Percentiles rank a stretch among this genome's conserved stretches.
These are phyloP conservation scores for Temnothorax ravouxi DNA, from an alignment of 2,888 invertebrate species.

Conservation along the genomic window DNA sequence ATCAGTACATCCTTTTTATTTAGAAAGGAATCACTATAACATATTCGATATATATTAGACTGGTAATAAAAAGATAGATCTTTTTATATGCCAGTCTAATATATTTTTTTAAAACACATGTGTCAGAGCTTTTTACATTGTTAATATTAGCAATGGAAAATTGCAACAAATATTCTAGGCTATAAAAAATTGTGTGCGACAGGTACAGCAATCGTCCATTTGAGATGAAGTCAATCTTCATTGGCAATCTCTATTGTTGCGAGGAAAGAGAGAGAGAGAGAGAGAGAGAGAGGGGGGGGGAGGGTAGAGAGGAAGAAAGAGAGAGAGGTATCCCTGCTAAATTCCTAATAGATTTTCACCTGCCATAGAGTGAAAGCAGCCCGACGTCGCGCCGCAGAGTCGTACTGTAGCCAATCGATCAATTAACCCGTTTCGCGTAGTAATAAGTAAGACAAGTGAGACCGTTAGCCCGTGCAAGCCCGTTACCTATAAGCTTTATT, in stretches of 20 bases:
- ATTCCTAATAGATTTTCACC: slow-evolving; percentile 58
- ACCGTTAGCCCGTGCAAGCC: slow-evolving; percentile 45
- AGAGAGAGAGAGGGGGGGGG: too few relatives aligned
- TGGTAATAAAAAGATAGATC: background rate
- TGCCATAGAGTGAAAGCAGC: slow-evolving; percentile 50
- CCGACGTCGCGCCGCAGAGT: slow-evolving; percentile 44
- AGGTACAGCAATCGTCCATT: slow-evolving; percentile 45
- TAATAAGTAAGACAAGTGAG: slow-evolving; percentile 59
- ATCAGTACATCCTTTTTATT: too few relatives aligned
- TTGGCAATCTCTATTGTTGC: slow-evolving; percentile 50
- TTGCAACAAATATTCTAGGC: slow-evolving; percentile 31
- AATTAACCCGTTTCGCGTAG: slow-evolving; percentile 52
- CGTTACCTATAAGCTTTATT: slow-evolving; percentile 56
- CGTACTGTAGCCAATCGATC: slow-evolving; percentile 55
- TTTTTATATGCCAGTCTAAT: background rate
- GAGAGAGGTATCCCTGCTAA: slow-evolving; percentile 22
- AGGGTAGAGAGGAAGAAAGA: background rate
- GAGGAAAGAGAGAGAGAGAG: background rate
- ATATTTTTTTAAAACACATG: slow-evolving; percentile 3
- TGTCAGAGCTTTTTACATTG: background rate
- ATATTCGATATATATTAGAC: background rate
- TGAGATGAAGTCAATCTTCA: slow-evolving; percentile 55
- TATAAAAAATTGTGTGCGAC: slow-evolving; percentile 30
- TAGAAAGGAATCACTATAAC: background rate
- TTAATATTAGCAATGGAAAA: slow-evolving; percentile 18